phyloP scores from a whole-genome alignment of 2,888 invertebrate species.

The Cheilosia pagana region DNA sequence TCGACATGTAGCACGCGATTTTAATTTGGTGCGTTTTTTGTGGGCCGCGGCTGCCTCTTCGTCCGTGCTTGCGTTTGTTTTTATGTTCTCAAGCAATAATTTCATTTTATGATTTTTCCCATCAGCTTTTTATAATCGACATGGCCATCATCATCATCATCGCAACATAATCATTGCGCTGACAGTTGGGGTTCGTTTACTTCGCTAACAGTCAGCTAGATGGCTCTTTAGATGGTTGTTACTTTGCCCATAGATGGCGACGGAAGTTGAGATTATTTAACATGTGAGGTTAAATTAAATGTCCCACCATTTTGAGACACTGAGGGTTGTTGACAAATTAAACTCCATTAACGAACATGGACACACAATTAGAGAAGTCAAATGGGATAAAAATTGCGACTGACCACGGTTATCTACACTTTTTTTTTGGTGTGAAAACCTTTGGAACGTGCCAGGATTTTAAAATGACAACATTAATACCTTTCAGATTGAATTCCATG shows the following conservation, averaged over 20 bases:
- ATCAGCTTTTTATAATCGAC: slow-evolving; percentile 64
- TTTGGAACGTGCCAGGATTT: slow-evolving; percentile 16
- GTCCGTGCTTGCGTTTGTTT: slow-evolving; percentile 42
- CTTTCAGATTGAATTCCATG: slow-evolving; percentile 7
- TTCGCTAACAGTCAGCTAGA: slow-evolving; percentile 48
- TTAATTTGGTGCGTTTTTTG: slow-evolving; percentile 57
- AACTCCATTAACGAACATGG: slow-evolving; percentile 49
- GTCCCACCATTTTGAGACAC: not conserved
- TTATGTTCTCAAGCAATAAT: slow-evolving; percentile 66
- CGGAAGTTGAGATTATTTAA: too few relatives aligned
- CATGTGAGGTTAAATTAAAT: slow-evolving; percentile 23
- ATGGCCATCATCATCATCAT: slow-evolving; percentile 55
- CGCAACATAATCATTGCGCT: slow-evolving; percentile 53
- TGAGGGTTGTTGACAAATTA: slow-evolving; percentile 50
- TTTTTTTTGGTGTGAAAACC: not conserved
- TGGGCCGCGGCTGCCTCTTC: not conserved
- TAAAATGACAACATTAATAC: slow-evolving; percentile 26
- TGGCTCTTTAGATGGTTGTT: slow-evolving; percentile 2
- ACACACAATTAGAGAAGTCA: slow-evolving; percentile 27
- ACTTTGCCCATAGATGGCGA: too few relatives aligned
- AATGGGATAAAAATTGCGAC: slow-evolving; percentile 6
- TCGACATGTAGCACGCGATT: slow-evolving; percentile 68
- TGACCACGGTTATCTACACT: not conserved
- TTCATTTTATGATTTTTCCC: slow-evolving; percentile 65
- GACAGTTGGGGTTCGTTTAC: slow-evolving; percentile 31